Evolutionary conservation across 2,888 invertebrate species (phyloP), one percentile per base, ranked within the genome.

Genomic region (Auanema sp.): DNA sequence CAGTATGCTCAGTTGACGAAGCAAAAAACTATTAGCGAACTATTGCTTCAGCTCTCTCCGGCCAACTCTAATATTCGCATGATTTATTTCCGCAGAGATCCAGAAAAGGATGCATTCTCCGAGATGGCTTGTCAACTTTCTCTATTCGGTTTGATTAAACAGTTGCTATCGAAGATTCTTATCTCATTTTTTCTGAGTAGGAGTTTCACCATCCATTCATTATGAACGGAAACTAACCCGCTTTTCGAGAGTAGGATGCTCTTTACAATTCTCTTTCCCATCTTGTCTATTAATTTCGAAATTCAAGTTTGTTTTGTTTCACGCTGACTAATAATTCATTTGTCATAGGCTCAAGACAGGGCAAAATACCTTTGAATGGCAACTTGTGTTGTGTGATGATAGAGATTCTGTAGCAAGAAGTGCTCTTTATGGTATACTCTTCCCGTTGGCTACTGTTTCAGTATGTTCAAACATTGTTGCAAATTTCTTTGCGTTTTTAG

Each of bases 361-460:
- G 2, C 69, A 75, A 51, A 70, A 70, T 11, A 61, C 73, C 25
- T 83, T 78, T 64, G 78, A 83, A 52, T 75, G 79, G 65, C 75
- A 81, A 58, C 59, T 81, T 23, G 71, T 80, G 11, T 66, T 83
- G 8, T 83, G 83, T 57, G 83, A 83, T 50, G 77, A 78, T 55
- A 72, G 77, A 44, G 79, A 80, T n/a, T 69, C 78, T 14, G 53
- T 76, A 16, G 55, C 69, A 1, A 59, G 78, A n/a, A 74, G 80
- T 50, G 68, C 72, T 1, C 55, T 83, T 47, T 83, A 72, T 61
- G 83, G 83, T 25, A 68, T 79, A 42, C 68, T 78, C 12, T 16
- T 79, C 8, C 82, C 83, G 11, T 65, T 62, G 40, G 63, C 77
- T 41, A 52, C 71, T 14, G 64, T 75, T 41, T 61, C 71, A 25